Percentiles rank a stretch among this genome's conserved stretches.
Conservation (phyloP, 2,797 vertebrate species). For the Acrossocheilus wenchowensis region DNA sequence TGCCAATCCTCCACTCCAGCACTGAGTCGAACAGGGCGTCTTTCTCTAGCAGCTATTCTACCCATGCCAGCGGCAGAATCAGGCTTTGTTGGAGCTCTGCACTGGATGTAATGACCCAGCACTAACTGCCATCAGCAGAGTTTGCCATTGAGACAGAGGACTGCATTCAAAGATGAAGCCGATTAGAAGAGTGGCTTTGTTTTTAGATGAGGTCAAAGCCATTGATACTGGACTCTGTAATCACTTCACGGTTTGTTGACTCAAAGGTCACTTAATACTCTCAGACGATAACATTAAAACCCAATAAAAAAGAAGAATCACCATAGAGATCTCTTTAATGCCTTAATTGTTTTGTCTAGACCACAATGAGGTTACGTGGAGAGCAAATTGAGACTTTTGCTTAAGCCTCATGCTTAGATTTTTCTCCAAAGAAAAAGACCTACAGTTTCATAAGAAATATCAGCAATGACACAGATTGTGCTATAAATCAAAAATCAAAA, state of each 20-base stretch:
- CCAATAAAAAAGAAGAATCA: neutral
- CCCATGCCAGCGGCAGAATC: constrained; percentile 23
- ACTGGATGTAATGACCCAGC: constrained; percentile 38
- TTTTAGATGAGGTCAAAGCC: constrained; percentile 28
- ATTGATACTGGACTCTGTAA: constrained; percentile 35
- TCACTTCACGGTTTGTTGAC: constrained; percentile 28
- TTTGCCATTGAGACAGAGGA: constrained; percentile 30
- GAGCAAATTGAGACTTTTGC: neutral
- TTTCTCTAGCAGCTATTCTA: constrained; percentile 26
- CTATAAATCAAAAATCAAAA: neutral
- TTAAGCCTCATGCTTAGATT: neutral
- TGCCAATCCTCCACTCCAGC: constrained; percentile 38
- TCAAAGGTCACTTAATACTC: constrained; percentile 10
- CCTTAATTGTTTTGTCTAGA: neutral
- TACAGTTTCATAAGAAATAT: neutral
- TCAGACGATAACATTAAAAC: constrained; percentile 51
- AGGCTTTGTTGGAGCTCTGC: constrained; percentile 25
- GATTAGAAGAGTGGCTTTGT: constrained; percentile 31
- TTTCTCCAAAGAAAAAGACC: neutral
- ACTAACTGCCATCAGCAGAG: constrained; percentile 15
- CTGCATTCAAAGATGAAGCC: constrained; percentile 18
- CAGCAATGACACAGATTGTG: neutral
- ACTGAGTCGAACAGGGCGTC: constrained; percentile 23
- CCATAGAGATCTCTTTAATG: neutral
- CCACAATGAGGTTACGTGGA: neutral